Evolutionary conservation across 2,113 vertebrate species (phyloP), one percentile per base, ranked within the genome.

Genomic region (Melanerpes formicivorus): DNA sequence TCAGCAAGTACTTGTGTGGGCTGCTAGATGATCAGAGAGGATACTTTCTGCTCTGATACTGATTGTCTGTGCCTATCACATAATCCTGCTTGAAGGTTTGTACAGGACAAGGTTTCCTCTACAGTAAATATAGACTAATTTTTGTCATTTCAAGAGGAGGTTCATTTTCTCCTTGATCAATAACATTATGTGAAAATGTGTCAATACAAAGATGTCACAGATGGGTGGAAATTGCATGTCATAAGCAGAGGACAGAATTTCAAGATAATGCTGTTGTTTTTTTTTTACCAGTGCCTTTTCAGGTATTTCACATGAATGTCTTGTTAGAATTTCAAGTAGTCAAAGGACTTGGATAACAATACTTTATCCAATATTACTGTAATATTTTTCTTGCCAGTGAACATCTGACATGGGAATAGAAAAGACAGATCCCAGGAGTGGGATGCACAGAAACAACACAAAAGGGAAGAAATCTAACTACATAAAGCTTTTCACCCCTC

Each of bases 111-210:
- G 40, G 75, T 48, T 46, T 21, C 54, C 4, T 42, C 65, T 58
- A 10, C 29, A 10, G 65, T 87, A 79, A 42, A 7, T 56, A 18
- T 66, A 42, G 32, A 66, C 63, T 21, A 90, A 93, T 66, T 6
- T 3, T 60, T 89, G n/a, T n/a, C 6, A 46, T 79, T 90, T 93
- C 55, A 92, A 80, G 15, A 0, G 1, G 81, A 42, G 12, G 4
- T 70, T 87, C 7, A 18, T 72, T 84, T 92, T 75, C 58, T 84
- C 6, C n/a, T 78, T 50, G 58, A 52, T 63, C 40, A 72, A 65
- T 19, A 80, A 1, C 12, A 80, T 84, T 72, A 59, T 0, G 0
- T 48, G n/a, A 55, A 60, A 91, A 55, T 34, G 1, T 34, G 34
- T 59, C 37, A 73, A 82, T 73, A 56, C 77, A 29, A 55, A 63